These are phyloP conservation scores for Zophobas atratus DNA, from an alignment of 1,140 invertebrate species.

Conservation along the genomic window DNA sequence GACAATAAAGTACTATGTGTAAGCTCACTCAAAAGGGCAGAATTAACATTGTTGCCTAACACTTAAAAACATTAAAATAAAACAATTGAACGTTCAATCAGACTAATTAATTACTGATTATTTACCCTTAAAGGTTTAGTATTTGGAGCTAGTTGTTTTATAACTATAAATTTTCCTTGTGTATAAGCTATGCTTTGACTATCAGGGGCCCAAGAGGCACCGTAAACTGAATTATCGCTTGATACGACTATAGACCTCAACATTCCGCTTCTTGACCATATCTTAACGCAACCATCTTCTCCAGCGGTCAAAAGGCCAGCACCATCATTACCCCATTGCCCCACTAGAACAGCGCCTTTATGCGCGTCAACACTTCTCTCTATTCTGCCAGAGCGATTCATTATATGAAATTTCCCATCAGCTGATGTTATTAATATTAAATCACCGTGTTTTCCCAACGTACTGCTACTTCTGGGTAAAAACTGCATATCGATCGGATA, in stretches of 20 bases:
- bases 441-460: constrained; percentile 81
- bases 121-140: constrained; percentile 86
- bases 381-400: constrained; percentile 90
- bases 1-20: no score
- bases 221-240: constrained; percentile 85
- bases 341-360: constrained; percentile 88
- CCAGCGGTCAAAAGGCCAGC: constrained; percentile 93
- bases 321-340: constrained; percentile 94
- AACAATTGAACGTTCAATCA: background rate
- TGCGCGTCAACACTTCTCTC: constrained; percentile 96
- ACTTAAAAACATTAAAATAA: background rate
- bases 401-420: constrained; percentile 94
- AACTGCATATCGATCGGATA: constrained; percentile 93
- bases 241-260: constrained; percentile 91
- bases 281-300: constrained; percentile 96
- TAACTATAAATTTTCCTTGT: constrained; percentile 85
- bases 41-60: no score
- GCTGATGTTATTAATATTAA: constrained; percentile 89
- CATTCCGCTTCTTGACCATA: constrained; percentile 98
- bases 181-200: constrained; percentile 89
- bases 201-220: constrained; percentile 90
- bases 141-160: constrained; percentile 93
- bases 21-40: no score
- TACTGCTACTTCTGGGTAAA: constrained; percentile 73
- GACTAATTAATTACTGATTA: background rate